phyloP scores from a whole-genome alignment of 2,797 vertebrate species.

The Uromys caudimaculatus region DNA sequence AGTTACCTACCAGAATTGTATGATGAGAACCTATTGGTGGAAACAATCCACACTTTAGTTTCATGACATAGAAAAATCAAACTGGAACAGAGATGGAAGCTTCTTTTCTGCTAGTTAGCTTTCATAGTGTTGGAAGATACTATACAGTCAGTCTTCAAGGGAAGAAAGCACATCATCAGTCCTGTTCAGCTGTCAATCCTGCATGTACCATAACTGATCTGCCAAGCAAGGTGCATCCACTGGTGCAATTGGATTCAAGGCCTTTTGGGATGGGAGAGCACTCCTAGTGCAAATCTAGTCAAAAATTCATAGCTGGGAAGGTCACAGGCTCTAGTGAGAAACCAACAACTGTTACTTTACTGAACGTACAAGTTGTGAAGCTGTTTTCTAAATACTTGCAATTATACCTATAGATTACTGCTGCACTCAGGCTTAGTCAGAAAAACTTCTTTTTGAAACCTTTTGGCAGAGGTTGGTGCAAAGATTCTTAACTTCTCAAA shows the following conservation, averaged over 20 bases:
- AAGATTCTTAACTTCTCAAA: neutral
- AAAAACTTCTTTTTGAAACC: neutral
- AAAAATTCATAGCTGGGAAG: neutral
- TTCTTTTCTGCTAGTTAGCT: neutral
- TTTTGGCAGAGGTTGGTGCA: neutral
- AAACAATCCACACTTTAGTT: neutral
- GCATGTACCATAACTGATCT: neutral
- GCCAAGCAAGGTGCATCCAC: neutral
- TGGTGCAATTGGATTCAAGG: neutral
- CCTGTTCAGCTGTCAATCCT: neutral
- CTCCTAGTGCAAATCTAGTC: neutral
- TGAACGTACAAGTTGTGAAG: neutral
- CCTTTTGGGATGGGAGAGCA: neutral
- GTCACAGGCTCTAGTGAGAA: neutral
- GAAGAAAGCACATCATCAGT: neutral
- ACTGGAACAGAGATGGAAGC: neutral
- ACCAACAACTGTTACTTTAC: neutral
- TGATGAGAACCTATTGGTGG: neutral
- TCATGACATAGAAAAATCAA: neutral
- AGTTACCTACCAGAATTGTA: neutral
- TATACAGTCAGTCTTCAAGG: neutral
- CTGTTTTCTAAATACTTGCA: neutral
- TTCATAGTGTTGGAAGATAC: neutral
- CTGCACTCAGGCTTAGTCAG: neutral
- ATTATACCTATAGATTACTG: neutral